Evolutionary conservation across 2,113 vertebrate genomes (phyloP), one percentile per base, ranked within the genome.

Genomic region (Murina feae): DNA sequence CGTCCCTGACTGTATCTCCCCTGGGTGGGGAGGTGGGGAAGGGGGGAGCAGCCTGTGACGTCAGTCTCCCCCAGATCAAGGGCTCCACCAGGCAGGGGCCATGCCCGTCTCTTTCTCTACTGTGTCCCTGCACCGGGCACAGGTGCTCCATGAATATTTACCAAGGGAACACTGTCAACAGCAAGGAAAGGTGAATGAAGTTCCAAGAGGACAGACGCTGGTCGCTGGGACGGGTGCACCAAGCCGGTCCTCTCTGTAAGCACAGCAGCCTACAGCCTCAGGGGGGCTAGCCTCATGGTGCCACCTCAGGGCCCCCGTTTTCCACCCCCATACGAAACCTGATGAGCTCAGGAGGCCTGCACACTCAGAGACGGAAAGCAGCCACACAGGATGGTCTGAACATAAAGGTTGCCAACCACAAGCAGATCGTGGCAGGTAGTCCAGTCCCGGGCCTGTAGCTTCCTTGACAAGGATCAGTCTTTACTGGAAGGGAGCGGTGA

Each of bases 191-290:
- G 13, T 28, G 72, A 63, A 49, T 71, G 87, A 16, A 37, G 25
- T 44, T 42, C 17, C 30, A 28, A 28, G 23, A 42, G 85, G 42
- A 83, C 65, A 83, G 9, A 63, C 23, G 25, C 17, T 71, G 53
- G 79, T 69, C 49, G 7, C 51, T 8, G 51, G 53, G 13, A 30
- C 39, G 2, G 30, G 23, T 3, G 30, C 8, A 8, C 21, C 30
- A 1, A 20, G 20, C 8, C 72, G 21, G 6, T 30, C n/a, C 2
- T 55, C 13, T 72, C 9, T 14, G 20, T 32, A 39, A 74, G 66
- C 9, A 6, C 35, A 35, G 66, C 2, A 5, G 25, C 16, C 0
- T 0, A 25, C 39, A 32, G 75, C 0, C 0, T 13, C 42, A 0
- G 0, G 30, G 72, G 49, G 84, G 35, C 42, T 68, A 16, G 9